A percentile compares a stretch with the other conserved stretches of the same genome.
phyloP scores from a whole-genome alignment of 2,888 invertebrate species.

The Eupithecia abbreviata region DNA sequence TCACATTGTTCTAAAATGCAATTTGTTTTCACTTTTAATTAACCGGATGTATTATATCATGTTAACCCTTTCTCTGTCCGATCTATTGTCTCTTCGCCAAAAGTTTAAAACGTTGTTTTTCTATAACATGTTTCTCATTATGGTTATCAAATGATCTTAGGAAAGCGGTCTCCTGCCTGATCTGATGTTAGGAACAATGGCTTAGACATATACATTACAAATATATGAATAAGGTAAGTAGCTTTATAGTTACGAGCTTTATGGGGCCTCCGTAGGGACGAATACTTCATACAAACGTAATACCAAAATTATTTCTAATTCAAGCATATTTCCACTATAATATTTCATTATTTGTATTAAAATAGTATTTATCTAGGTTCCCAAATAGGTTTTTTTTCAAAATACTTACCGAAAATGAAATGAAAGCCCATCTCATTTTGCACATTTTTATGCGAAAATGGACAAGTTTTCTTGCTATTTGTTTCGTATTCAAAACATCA shows the following conservation, averaged over 20 bases:
- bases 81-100: constrained; percentile 56
- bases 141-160: constrained; percentile 55
- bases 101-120: constrained; percentile 54
- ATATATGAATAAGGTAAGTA: not conserved
- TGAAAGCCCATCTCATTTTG: too few species aligned
- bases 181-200: constrained; percentile 17
- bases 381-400: too few species aligned
- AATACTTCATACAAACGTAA: too few species aligned
- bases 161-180: constrained; percentile 51
- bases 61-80: constrained; percentile 53
- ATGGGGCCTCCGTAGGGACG: too few species aligned
- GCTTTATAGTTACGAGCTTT: not conserved
- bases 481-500: too few species aligned
- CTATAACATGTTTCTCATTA: constrained; percentile 61
- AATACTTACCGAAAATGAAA: too few species aligned
- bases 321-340: too few species aligned
- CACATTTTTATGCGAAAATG: too few species aligned
- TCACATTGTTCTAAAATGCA: constrained; percentile 7
- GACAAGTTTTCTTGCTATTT: too few species aligned
- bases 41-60: constrained; percentile 38
- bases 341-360: too few species aligned
- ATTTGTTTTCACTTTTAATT: constrained; percentile 47
- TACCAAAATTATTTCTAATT: too few species aligned
- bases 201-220: not conserved
- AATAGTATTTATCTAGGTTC: too few species aligned